Evolutionary conservation across 2,888 invertebrate species (phyloP), one percentile per base, ranked within the genome.

Genomic region (Agapostemon virescens): DNA sequence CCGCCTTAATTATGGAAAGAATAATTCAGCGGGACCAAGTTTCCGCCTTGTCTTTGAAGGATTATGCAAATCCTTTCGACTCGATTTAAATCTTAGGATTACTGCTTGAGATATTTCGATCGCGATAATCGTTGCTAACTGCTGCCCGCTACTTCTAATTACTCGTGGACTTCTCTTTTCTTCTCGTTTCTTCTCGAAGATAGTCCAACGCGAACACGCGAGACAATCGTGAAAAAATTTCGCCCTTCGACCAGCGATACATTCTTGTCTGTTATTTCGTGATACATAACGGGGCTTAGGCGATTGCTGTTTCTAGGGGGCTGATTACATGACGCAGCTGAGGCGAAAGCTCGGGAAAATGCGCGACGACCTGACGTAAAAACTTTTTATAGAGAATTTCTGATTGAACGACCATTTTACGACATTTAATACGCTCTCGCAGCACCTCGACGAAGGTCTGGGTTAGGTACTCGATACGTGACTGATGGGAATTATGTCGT

Each of bases 1-100:
- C 73, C 61, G 75, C 68, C 71, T 78, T 79, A 66, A 72, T 76
- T 58, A 74, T 70, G 67, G 76, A 63, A 70, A 72, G 80, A 85
- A 86, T 77, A 83, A 85, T 77, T 82, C 78, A 71, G 79, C 20
- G 74, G 73, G 64, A 69, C 70, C 77, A 74, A 85, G 83, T 86
- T 55, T 85, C 80, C 67, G 78, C 73, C 74, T 76, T 85, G 84
- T 85, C 87, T 79, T 85, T 75, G 66, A 71, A 71, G 85, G 86
- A 86, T 86, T 87, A 86, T 86, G 87, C n/a, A 87, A 87, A 86
- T 86, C 68, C 74, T 36, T 33, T 45, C 63, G 61, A 45, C 74
- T 77, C 75, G 76, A 79, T 85, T 80, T 83, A 76, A 87, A 84
- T 85, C 85, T 81, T 52, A 26, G 84, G 87, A 85, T 87, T 86